Conservation (phyloP, 2,888 invertebrate genomes). For the Steromphala cineraria region DNA sequence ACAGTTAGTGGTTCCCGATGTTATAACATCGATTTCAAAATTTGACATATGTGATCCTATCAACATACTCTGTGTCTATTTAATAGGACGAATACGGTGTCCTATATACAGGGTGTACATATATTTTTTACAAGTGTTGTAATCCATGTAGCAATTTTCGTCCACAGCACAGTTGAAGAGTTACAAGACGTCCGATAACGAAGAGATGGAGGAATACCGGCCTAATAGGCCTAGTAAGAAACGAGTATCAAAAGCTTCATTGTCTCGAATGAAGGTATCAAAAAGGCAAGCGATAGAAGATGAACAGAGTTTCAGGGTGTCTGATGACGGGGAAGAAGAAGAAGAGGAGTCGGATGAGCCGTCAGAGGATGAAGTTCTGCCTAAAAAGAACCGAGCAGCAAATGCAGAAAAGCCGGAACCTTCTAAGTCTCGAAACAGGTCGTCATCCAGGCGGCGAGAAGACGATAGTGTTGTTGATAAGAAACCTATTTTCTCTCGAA, state of each 20-base stretch:
- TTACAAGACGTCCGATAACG: background rate
- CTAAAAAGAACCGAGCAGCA: background rate
- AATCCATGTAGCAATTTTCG: no score
- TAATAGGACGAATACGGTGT: no score
- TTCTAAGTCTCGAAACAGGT: conserved; percentile 37
- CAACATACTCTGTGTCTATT: no score
- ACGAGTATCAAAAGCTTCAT: background rate
- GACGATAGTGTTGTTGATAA: conserved; percentile 15
- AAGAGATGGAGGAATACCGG: no score
- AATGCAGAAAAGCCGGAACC: background rate
- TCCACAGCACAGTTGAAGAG: background rate
- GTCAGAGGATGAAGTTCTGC: background rate
- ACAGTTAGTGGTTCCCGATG: no score
- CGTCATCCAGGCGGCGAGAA: conserved; percentile 24
- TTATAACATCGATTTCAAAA: no score
- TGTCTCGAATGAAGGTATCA: no score
- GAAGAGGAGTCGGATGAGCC: no score
- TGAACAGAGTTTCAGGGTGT: background rate
- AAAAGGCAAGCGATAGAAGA: no score
- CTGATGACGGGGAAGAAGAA: background rate
- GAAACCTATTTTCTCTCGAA: conserved; percentile 36
- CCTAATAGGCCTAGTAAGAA: background rate
- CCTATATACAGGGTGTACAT: no score
- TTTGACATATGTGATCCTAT: no score
- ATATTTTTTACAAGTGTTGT: no score